Evolutionary conservation across 1,140 invertebrate species (phyloP).

Genomic region (Paralvinella palmiformis): DNA sequence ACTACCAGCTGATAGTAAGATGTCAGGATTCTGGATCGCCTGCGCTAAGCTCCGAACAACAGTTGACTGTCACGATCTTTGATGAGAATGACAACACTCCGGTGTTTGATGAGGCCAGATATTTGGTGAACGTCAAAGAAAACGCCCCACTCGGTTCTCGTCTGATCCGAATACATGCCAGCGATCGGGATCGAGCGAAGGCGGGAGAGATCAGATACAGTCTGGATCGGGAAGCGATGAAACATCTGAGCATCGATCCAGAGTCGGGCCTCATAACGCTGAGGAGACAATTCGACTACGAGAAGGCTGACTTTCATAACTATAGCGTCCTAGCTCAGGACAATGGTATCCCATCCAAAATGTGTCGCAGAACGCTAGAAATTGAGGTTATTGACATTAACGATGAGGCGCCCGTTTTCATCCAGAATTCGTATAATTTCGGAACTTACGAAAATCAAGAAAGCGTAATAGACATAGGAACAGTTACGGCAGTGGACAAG

Average conservation of each 20-base stretch:
- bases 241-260: conserved; percentile 41
- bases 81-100: conserved; percentile 14
- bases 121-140: conserved; percentile 19
- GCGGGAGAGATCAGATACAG: conserved; percentile 23
- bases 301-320: conserved; percentile 76
- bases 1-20: conserved; percentile 57
- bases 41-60: not conserved
- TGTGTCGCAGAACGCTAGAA: conserved; percentile 60
- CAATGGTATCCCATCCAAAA: conserved; percentile 61
- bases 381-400: conserved; percentile 9
- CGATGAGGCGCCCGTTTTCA: conserved; percentile 23
- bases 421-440: conserved; percentile 20
- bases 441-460: conserved; percentile 23
- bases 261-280: conserved; percentile 41
- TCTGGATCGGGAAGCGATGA: conserved; percentile 26
- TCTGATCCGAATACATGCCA: conserved; percentile 20
- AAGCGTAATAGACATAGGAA: conserved; percentile 27
- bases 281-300: conserved; percentile 57
- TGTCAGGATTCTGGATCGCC: conserved; percentile 14
- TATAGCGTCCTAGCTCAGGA: conserved; percentile 82
- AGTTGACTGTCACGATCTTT: not conserved
- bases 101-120: conserved; percentile 1
- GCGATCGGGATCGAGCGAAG: conserved; percentile 24
- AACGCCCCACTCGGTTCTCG: conserved; percentile 13
- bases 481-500: conserved; percentile 4